Evolutionary conservation across 2,113 vertebrate genomes (phyloP), one percentile per base, ranked within the genome.

Genomic region (Hemichromis elongatus): DNA sequence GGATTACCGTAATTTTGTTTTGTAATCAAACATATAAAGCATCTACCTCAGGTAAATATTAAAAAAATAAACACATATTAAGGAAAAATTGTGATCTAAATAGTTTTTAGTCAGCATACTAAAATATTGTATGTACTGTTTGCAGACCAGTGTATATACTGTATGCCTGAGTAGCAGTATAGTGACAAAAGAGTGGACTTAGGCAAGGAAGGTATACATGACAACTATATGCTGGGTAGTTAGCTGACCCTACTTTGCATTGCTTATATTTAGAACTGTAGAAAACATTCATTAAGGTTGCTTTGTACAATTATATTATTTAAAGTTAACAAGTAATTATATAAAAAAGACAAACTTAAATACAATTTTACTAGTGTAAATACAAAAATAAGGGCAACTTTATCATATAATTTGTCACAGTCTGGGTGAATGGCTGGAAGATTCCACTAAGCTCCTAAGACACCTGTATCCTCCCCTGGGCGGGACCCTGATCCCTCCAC

Each of bases 291-390:
- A 42, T 70, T 70, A 70, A 42, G n/a, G 13, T 70, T 70, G 63
- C 37, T 21, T 70, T 3, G 68, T 50, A 47, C 24, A 9, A 26
- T 73, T 50, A 50, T 19, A 10, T 30, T 45, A 73, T 50, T 50
- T 45, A 66, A 37, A 21, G n/a, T 66, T 66, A 37, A 37, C 19
- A 66, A 66, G 61, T 66, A 66, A 21, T 37, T 37, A 37, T 37
- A n/a, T n/a, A n/a, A 37, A 37, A 66, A 66, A 0, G 6, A 66
- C 0, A 0, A 63, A 0, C 0, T 63, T 63, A 8, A 26, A 30
- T 50, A 28, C 1, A 14, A 75, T 75, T 75, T 75, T 75, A 52
- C 7, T 11, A 30, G 4, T 30, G 26, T 75, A 75, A 75, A 4
- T 75, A 50, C 18, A 9, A 73, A 73, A 47, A 16, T 7, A 9